Base-by-base conservation (phyloP, 2,888 invertebrate genomes). In the Lepidonotus clava region DNA sequence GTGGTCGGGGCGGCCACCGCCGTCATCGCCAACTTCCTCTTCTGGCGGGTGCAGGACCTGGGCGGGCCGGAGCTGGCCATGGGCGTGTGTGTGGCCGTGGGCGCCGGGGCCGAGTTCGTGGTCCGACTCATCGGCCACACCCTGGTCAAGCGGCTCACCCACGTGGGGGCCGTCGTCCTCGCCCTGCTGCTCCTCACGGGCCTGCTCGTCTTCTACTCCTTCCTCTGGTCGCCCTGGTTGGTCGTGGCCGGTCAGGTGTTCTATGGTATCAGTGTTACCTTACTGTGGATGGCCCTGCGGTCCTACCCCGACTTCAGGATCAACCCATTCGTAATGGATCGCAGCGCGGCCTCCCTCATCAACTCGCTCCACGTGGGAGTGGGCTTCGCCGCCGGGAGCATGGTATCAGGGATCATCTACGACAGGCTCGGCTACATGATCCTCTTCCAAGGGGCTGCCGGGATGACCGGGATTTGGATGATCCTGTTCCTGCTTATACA, bases 21-120 rank as follows among this genome's bases (percentile, higher is more conserved):
- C 14, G 89, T 91, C 28, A 91, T 91, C 86, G 90, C 90, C 86
- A 92, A 91, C 87, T 93, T 91, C 88, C 90, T 93, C 56, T 93
- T 93, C 87, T 93, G 93, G 93, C 84, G 90, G 66, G 89, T 93
- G 83, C 89, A 92, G 86, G 93, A 93, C 87, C 86, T 92, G 56
- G 91, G 92, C 0, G 91, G 92, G 0, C 87, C 85, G 5, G 93
- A 93, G 84, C 85, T 91, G 11, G 90, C 90, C 21, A 91, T 93
- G 90, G 93, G 93, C 28, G 86, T 91, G 46, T 91, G 92, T 85
- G 89, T 93, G 21, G 90, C 91, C 1, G 89, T 92, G 38, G 91
- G 90, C 14, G 91, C 92, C n/a, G 87, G 92, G 46, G 89, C 92
- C 1, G 92, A 93, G 87, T 90, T 93, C 32, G 91, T 92, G 6